Percentiles rank a stretch among this genome's conserved stretches.
phyloP scores from a whole-genome alignment of 2,888 invertebrate species.

The Coleophora deauratella region DNA sequence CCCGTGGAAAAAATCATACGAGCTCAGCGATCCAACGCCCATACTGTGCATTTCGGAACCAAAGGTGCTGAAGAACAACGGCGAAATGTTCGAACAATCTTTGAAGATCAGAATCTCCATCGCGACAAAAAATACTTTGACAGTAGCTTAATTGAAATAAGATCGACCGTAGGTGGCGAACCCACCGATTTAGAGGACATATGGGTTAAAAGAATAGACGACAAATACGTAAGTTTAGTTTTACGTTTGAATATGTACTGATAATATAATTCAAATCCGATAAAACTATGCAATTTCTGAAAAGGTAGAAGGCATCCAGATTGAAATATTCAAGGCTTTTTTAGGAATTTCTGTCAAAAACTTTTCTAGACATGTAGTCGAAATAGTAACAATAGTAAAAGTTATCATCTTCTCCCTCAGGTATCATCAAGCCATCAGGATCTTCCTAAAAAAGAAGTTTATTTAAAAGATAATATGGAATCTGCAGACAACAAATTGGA shows the following conservation, averaged over 20 bases:
- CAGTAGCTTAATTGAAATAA: slow-evolving; percentile 86
- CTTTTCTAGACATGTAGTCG: too few species aligned
- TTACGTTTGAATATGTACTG: too few species aligned
- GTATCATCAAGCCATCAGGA: slow-evolving; percentile 11
- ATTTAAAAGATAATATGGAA: slow-evolving; percentile 9
- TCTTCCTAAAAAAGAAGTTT: slow-evolving; percentile 10
- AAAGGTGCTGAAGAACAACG: slow-evolving; percentile 71
- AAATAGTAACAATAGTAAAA: too few species aligned
- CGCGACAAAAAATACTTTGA: slow-evolving; percentile 88
- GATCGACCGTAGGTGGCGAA: slow-evolving; percentile 79
- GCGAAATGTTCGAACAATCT: slow-evolving; percentile 76
- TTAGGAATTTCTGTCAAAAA: too few species aligned
- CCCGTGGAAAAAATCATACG: slow-evolving; percentile 63
- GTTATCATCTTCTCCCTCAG: background rate
- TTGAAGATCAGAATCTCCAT: slow-evolving; percentile 75
- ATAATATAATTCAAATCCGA: too few species aligned
- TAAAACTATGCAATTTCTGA: too few species aligned
- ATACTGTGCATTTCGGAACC: slow-evolving; percentile 80
- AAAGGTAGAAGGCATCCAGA: too few species aligned
- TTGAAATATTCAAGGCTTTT: too few species aligned
- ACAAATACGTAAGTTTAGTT: slow-evolving; percentile 69
- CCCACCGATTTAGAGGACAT: slow-evolving; percentile 79
- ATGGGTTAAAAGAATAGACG: slow-evolving; percentile 78
- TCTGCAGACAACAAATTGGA: slow-evolving; percentile 8
- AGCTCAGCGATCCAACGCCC: slow-evolving; percentile 70